Conservation (phyloP, 2,888 invertebrate species). For the Protodeltote pygarga region DNA sequence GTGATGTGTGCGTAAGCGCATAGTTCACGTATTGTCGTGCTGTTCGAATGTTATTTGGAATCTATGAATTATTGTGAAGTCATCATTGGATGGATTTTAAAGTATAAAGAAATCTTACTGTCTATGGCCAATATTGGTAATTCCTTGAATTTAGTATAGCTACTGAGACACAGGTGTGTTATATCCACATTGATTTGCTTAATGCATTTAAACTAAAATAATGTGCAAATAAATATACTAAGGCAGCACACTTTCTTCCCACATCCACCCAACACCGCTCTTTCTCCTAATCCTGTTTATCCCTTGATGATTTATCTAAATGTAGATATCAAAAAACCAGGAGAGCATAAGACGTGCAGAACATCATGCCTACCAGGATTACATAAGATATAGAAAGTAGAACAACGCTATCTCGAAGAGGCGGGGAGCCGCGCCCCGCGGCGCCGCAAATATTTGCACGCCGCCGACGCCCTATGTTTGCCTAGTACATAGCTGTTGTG, state of each 20-base stretch:
- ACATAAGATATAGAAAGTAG: slow-evolving; percentile 62
- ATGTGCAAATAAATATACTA: too few relatives aligned
- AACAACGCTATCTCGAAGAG: slow-evolving; percentile 58
- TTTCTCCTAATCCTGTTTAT: too few relatives aligned
- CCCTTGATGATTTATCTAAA: not conserved
- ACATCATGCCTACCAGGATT: slow-evolving; percentile 60
- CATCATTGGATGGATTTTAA: slow-evolving; percentile 9
- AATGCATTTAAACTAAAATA: too few relatives aligned
- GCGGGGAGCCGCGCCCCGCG: slow-evolving; percentile 57
- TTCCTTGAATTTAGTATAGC: not conserved
- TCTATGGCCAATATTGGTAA: not conserved
- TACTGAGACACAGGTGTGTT: not conserved
- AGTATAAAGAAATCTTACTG: too few relatives aligned
- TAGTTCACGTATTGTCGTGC: slow-evolving; percentile 46
- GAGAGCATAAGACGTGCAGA: slow-evolving; percentile 41
- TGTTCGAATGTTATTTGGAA: slow-evolving; percentile 35
- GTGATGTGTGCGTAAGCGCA: slow-evolving; percentile 52
- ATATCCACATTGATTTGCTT: too few relatives aligned
- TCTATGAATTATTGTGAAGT: slow-evolving; percentile 19
- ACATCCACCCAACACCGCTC: too few relatives aligned
- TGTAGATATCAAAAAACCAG: slow-evolving; percentile 36
- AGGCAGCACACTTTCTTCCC: too few relatives aligned
- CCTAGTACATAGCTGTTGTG: slow-evolving; percentile 60
- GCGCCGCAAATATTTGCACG: slow-evolving; percentile 67
- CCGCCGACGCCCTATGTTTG: slow-evolving; percentile 67